Base-by-base conservation (phyloP, 2,797 vertebrate species). In the Peromyscus aztecus region DNA sequence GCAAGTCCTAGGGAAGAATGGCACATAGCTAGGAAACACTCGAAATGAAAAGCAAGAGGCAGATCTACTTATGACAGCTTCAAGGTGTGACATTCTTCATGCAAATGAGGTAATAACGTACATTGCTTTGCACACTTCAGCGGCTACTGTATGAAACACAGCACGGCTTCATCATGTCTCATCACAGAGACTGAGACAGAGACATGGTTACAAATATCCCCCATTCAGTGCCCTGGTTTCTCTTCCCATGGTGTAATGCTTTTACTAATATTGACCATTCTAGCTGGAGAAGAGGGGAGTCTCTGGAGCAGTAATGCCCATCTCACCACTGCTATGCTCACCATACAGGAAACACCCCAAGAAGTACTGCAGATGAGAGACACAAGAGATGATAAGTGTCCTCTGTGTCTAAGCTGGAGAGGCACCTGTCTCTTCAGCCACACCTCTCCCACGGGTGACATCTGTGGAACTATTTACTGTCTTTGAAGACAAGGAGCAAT, bases 401-500 rank as follows among this genome's bases (percentile, higher is more conserved):
- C n/a, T 67, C 31, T 84, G 12, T 16, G 16, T 27, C 29, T 57
- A 67, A 17, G 8, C 19, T n/a, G 31, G 40, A 84, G 23, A 46
- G 34, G 59, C n/a, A 63, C 46, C n/a, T 23, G 76, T 21, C 43
- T 52, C 73, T 80, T 84, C 19, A 17, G 34, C 57, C 75, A 78
- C 29, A 12, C 59, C 34, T 31, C 49, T 78, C 19, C 49, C 31
- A 24, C 1, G 12, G 40, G 46, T 34, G 27, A 73, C 43, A 89
- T 57, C n/a, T 71, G 34, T 29, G 94, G 23, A 92, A 46, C 40
- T 17, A 69, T n/a, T 49, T 17, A 80, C 14, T 78, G 19, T n/a
- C 65, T 85, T 40, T 94, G 49, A 96, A 80, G 63, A 81, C 23
- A 90, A 94, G 95, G 89, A 96, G 57, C 46, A 93, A 78, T 24